Conservation (phyloP, 2,797 vertebrate genomes). For the Schizopygopsis pylzovi region DNA sequence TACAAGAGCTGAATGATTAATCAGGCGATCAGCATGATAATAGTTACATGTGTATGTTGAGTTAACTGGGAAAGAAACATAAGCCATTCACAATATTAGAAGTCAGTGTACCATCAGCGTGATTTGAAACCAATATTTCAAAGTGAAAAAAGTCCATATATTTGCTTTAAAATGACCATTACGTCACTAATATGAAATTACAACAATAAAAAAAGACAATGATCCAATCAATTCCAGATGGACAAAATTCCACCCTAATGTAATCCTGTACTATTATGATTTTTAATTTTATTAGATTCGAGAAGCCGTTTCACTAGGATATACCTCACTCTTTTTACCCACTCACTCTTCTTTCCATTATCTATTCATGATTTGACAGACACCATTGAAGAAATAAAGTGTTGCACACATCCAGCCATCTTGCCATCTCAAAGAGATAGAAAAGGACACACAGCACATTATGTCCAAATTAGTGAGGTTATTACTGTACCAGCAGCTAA, state of each 20-base stretch:
- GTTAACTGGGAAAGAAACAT: no score
- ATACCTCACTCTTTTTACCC: no score
- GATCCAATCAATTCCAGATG: background rate
- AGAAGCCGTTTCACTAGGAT: no score
- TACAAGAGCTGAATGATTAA: background rate
- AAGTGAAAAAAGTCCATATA: background rate
- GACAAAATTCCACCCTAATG: background rate
- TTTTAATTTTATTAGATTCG: no score
- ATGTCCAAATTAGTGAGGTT: conserved; percentile 1
- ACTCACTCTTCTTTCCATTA: background rate
- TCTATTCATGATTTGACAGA: background rate
- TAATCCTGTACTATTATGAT: no score
- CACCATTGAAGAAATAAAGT: background rate
- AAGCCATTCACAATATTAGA: background rate
- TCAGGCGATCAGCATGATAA: background rate
- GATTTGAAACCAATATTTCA: background rate
- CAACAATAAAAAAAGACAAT: background rate
- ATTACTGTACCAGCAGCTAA: conserved; percentile 18
- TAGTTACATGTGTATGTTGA: background rate
- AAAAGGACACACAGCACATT: background rate
- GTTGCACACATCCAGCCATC: background rate
- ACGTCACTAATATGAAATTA: background rate
- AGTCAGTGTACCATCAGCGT: background rate
- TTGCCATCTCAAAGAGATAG: background rate
- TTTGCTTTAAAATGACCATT: background rate